Base-by-base conservation (phyloP, 2,888 invertebrate species). In the Incurvaria masculella region DNA sequence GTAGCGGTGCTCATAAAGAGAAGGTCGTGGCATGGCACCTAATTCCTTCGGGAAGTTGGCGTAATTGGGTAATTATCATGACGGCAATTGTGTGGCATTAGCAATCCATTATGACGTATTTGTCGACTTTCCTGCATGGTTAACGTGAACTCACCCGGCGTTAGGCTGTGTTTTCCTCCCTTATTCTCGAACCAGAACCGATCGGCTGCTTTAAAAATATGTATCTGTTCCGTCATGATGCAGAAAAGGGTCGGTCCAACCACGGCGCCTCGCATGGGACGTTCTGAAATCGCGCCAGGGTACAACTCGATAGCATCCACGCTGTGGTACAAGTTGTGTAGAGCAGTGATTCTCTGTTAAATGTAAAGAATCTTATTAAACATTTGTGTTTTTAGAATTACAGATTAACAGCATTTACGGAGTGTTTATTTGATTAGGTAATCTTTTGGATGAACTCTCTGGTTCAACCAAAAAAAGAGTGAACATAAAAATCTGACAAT, bases 161-260 rank as follows among this genome's bases (percentile, higher is more conserved):
- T 65, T 49, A 68, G 68, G 2, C 65, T 66, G 38, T 64, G n/a
- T n/a, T n/a, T 27, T 27, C 14, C 27, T 10, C 14, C 10, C 14
- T 27, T 27, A 10, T 14, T 27, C 14, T 27, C 27, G 14, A 27
- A 27, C 27, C 27, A 27, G 14, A 27, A 27, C 14, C 27, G 8
- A 14, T 27, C 27, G 14, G 27, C 8, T 27, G 27, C 27, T 27
- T 14, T 8, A 10, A 27, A 14, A 10, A 8, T 27, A 8, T 27
- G 8, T 14, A 27, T 14, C 27, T 27, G 27, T 27, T 27, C 27
- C 14, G 8, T 14, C 8, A 27, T 27, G 14, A 27, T 27, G 14
- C 27, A 27, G 27, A 27, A 27, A 10, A 27, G 27, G 8, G 27
- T 27, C 14, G 27, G 27, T 27, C 27, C 27, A 10, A 27, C 27